These are phyloP conservation scores for Callithrix jacchus DNA, from an alignment of 2,113 vertebrate genomes.

Conservation along the genomic window DNA sequence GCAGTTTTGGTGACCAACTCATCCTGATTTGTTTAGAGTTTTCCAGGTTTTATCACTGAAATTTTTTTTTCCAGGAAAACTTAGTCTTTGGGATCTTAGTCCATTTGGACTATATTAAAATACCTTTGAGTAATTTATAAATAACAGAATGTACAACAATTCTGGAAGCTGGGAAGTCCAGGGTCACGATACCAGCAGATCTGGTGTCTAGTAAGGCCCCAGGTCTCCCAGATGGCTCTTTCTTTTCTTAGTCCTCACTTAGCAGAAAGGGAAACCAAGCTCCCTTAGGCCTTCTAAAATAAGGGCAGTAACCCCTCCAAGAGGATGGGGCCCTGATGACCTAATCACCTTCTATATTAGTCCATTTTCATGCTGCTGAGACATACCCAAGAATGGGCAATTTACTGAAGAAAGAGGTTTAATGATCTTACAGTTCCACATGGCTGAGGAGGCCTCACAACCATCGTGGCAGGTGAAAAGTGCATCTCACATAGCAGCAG, in stretches of 20 bases:
- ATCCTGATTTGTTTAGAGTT: background rate
- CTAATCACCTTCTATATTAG: background rate
- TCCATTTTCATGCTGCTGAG: too few relatives aligned
- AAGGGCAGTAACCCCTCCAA: background rate
- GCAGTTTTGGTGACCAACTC: background rate
- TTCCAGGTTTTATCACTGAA: background rate
- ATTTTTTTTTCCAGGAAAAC: background rate
- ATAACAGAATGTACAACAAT: background rate
- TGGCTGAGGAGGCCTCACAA: too few relatives aligned
- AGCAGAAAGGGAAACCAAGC: background rate
- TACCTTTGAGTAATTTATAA: background rate
- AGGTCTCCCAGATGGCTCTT: too few relatives aligned
- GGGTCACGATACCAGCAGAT: background rate
- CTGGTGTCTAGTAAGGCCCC: background rate
- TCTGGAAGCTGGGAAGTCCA: background rate
- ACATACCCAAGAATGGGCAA: too few relatives aligned
- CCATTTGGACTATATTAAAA: background rate
- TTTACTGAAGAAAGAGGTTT: too few relatives aligned
- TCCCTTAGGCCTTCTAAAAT: background rate
- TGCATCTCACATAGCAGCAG: too few relatives aligned
- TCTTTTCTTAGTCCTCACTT: background rate
- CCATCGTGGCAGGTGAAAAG: too few relatives aligned
- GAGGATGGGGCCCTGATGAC: background rate
- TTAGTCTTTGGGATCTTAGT: background rate
- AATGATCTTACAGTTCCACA: too few relatives aligned